phyloP scores from a whole-genome alignment of 1,140 invertebrate genomes.

The Drosophila nikananu region DNA sequence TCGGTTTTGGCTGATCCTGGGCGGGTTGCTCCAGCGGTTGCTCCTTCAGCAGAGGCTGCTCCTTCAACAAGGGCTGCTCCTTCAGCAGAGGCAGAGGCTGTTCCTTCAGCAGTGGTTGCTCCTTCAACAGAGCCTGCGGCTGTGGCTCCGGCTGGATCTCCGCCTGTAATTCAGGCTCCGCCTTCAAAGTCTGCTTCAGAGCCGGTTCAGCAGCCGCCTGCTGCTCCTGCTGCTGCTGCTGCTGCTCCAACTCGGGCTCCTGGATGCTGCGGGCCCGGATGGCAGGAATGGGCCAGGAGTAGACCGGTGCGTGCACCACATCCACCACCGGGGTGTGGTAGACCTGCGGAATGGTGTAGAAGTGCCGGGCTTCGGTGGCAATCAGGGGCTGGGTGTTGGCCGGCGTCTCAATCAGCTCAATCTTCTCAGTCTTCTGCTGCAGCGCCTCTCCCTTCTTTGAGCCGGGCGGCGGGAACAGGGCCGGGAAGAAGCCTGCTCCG shows the following conservation, averaged over 20 bases:
- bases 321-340: constrained; percentile 76
- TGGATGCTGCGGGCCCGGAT: constrained; percentile 79
- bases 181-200: constrained; percentile 42
- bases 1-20: constrained; percentile 19
- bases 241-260: constrained; percentile 40
- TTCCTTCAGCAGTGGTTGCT: constrained; percentile 61
- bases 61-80: constrained; percentile 32
- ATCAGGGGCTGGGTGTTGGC: constrained; percentile 70
- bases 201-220: constrained; percentile 23
- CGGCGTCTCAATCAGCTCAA: constrained; percentile 71
- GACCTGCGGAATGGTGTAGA: constrained; percentile 72
- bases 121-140: constrained; percentile 21
- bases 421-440: constrained; percentile 53
- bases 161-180: constrained; percentile 31
- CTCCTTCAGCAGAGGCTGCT: constrained; percentile 45
- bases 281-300: constrained; percentile 68
- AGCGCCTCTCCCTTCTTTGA: constrained; percentile 52
- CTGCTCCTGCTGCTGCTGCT: constrained; percentile 8
- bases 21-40: constrained; percentile 50
- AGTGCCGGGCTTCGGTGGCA: constrained; percentile 68
- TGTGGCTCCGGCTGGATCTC: constrained; percentile 22
- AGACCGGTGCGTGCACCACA: constrained; percentile 68
- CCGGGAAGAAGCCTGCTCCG: constrained; percentile 71
- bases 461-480: constrained; percentile 47
- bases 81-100: constrained; percentile 49